Evolutionary conservation across 1,140 invertebrate species (phyloP), one percentile per base, ranked within the genome.

Genomic region (Forficula auricularia): DNA sequence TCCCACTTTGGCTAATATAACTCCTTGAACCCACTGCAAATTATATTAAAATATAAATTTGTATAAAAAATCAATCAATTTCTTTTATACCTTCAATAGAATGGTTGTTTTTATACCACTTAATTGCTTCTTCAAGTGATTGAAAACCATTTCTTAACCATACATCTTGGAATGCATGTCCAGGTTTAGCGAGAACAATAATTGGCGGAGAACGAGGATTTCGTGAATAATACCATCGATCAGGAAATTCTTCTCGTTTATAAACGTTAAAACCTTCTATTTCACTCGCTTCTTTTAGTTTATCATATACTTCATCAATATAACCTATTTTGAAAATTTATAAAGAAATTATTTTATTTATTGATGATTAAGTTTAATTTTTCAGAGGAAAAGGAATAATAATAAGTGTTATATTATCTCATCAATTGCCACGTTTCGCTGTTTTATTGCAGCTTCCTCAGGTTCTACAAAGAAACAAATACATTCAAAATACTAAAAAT

Each of bases 151-250:
- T 10, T 27, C 22, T 27, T 27, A 10, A 6, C 22, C 22, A 58
- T 9, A 72, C 49, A 49, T 66, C 63, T 32, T 73, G 59, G 50
- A 75, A 71, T 12, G 61, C 68, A 53, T 72, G 75, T 33, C 68
- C 67, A 22, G 62, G 47, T 51, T 77, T 65, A 2, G 72, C 69
- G 20, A 72, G 54, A 0, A 72, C 48, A 41, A 75, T 54, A 48
- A 77, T 70, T 3, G 70, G 64, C 16, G 68, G 66, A n/a, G 75
- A 57, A 40, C 77, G 53, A 19, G 54, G 50, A 52, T 72, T 73
- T 31, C 73, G 66, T 41, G 60, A 64, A 43, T 73, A 78, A 52
- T 75, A 68, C 59, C 66, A 75, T 40, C 63, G 57, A 19, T 67
- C 52, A 19, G 68, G 66, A 44, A 72, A 64, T n/a, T 75, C 64